A percentile compares a stretch with the other conserved stretches of the same genome.
Evolutionary conservation across 2,797 vertebrate genomes (phyloP).

Genomic region (Allenopithecus nigroviridis): DNA sequence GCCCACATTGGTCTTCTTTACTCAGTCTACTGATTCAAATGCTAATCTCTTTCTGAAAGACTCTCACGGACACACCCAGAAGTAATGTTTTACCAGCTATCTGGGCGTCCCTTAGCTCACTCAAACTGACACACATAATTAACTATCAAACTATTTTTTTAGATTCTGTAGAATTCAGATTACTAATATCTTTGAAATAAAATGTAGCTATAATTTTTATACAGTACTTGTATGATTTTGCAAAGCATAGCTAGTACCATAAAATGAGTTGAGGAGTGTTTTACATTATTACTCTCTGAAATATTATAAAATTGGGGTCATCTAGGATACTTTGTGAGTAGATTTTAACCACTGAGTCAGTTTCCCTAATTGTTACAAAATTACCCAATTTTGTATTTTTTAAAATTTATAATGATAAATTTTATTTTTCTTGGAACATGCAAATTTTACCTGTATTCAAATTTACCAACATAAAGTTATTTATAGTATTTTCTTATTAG

Average conservation of each 20-base stretch:
- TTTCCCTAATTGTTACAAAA: background rate
- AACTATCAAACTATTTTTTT: background rate
- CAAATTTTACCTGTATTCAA: background rate
- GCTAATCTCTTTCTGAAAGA: background rate
- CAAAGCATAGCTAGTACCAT: background rate
- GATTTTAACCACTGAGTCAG: background rate
- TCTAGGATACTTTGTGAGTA: background rate
- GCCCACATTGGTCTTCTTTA: background rate
- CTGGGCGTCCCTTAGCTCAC: background rate
- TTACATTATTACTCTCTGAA: background rate
- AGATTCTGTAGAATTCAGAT: background rate
- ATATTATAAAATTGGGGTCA: background rate
- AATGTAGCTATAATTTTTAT: background rate
- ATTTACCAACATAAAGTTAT: background rate
- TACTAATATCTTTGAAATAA: background rate
- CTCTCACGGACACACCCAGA: background rate
- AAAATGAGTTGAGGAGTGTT: background rate
- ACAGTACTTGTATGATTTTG: background rate
- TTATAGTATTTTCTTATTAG: background rate
- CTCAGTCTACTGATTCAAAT: background rate
- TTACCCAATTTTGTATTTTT: background rate
- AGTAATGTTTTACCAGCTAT: background rate
- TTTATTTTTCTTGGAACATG: background rate
- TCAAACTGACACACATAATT: background rate
- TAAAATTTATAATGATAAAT: background rate